Percentiles rank a stretch among this genome's conserved stretches.
Evolutionary conservation across 2,113 vertebrate genomes (phyloP).

Genomic region (Elephantulus edwardii): DNA sequence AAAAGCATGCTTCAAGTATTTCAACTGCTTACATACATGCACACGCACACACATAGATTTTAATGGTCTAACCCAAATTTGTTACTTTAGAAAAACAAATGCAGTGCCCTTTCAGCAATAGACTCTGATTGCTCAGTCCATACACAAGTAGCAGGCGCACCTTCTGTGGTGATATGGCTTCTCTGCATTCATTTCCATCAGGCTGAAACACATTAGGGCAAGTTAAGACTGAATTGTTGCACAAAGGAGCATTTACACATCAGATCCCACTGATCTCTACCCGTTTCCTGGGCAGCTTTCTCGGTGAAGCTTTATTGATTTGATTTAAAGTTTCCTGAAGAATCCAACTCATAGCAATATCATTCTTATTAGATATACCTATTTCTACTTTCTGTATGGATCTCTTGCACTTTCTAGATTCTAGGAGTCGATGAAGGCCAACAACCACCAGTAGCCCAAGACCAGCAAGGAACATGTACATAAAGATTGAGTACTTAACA

Average conservation of each 20-base stretch:
- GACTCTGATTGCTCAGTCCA: slow-evolving; percentile 83
- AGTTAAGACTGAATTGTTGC: slow-evolving; percentile 82
- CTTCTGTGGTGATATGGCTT: slow-evolving; percentile 80
- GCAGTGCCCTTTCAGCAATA: slow-evolving; percentile 83
- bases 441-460: no score
- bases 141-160: slow-evolving; percentile 80
- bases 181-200: slow-evolving; percentile 83
- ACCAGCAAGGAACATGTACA: no score
- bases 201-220: slow-evolving; percentile 77
- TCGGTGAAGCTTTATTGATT: slow-evolving; percentile 98
- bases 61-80: slow-evolving; percentile 77
- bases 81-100: slow-evolving; percentile 79
- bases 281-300: slow-evolving; percentile 94
- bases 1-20: slow-evolving; percentile 83
- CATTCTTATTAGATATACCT: no score
- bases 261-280: slow-evolving; percentile 96
- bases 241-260: slow-evolving; percentile 91
- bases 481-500: no score
- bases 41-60: slow-evolving; percentile 78
- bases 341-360: no score
- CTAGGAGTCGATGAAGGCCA: no score
- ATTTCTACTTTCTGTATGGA: no score
- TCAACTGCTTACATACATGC: slow-evolving; percentile 79
- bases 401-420: no score
- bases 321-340: no score